These are phyloP conservation scores for Pristis pectinata DNA, from an alignment of 2,797 vertebrate genomes.

Conservation along the genomic window DNA sequence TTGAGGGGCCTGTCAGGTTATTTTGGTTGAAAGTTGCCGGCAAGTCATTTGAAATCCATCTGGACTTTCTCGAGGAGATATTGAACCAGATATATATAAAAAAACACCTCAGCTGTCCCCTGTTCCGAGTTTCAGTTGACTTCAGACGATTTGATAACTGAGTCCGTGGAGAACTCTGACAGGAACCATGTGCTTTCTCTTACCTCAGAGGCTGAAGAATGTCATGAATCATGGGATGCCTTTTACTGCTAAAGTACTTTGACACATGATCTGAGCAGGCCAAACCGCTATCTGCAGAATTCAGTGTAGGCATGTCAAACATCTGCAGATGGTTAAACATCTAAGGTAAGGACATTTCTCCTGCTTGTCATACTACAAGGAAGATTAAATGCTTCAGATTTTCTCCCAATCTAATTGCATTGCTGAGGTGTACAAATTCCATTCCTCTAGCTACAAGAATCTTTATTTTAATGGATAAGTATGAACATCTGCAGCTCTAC, in stretches of 20 bases:
- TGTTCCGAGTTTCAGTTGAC: background rate
- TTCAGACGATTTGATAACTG: conserved; percentile 24
- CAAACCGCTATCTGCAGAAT: conserved; percentile 16
- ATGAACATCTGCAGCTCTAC: background rate
- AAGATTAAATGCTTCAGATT: conserved; percentile 34
- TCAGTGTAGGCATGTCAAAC: conserved; percentile 23
- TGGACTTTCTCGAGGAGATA: background rate
- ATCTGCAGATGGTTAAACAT: conserved; percentile 30
- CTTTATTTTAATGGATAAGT: background rate
- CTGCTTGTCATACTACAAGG: background rate
- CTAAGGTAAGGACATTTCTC: conserved; percentile 21
- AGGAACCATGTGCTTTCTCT: conserved; percentile 60
- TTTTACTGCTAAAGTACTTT: conserved; percentile 55
- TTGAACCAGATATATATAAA: background rate
- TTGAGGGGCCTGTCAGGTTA: too few relatives aligned
- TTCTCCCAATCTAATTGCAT: conserved; percentile 18
- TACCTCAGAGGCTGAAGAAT: conserved; percentile 54
- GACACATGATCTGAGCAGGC: conserved; percentile 45
- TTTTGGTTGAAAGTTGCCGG: background rate
- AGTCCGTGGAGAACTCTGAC: conserved; percentile 53
- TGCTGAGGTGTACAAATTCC: conserved; percentile 7
- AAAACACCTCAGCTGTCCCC: background rate
- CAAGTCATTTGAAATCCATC: conserved; percentile 17
- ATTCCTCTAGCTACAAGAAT: background rate
- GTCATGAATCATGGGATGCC: conserved; percentile 51